Evolutionary conservation across 1,140 invertebrate genomes (phyloP), one percentile per base, ranked within the genome.

Genomic region (Capitella teleta): DNA sequence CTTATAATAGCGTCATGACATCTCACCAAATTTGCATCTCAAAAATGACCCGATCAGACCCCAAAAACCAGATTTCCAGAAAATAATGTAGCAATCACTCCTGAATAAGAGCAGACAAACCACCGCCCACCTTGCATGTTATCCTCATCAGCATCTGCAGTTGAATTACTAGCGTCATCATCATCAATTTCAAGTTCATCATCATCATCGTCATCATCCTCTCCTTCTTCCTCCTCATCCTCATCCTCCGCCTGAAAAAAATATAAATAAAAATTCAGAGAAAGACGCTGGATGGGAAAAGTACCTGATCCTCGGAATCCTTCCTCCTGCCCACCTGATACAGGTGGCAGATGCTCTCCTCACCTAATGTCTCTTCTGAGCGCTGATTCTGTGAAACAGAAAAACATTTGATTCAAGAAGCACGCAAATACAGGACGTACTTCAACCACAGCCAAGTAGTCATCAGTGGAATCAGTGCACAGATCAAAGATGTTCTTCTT

Each of bases 371-470:
- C 24, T 68, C 67, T 18, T 47, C 26, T 25, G 58, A 57, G 25
- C 59, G 51, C n/a, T 63, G 62, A 52, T 62, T 70, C 62, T 72
- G 55, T 26, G 57, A 49, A 21, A 53, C 49, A 43, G 18, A 37
- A 28, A 14, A 12, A 24, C 14, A 5, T 30, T 28, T 2, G 19
- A 8, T 5, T 14, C 8, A 47, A 21, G 12, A n/a, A 23, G 19
- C 28, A 47, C 5, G 12, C 2, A 47, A 51, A 26, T 24, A 44
- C 25, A 44, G 14, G 21, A 24, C 21, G 21, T 53, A 73, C 70
- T 61, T 79, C 78, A 28, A 79, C 64, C 10, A 77, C 65, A 21
- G 74, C 74, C 41, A 79, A 54, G 81, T 84, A 64, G 84, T 84
- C 61, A 80, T 89, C 64, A 12, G 58, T 54, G 37, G 63, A 61